Percentiles rank a stretch among this genome's conserved stretches.
Evolutionary conservation across 1,140 invertebrate genomes (phyloP).

Genomic region (Cydia fagiglandana): DNA sequence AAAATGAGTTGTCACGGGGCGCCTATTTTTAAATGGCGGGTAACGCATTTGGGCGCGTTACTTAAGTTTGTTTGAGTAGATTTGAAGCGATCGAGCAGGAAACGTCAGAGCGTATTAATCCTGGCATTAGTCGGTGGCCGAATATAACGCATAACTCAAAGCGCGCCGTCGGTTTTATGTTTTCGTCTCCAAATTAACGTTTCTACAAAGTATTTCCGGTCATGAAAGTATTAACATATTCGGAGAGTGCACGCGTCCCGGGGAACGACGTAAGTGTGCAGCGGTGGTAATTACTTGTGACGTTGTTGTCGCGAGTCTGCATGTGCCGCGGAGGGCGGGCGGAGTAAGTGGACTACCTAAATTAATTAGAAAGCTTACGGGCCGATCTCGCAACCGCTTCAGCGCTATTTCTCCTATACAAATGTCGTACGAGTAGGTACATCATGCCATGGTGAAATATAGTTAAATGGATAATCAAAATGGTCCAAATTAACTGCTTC

Average conservation of each 20-base stretch:
- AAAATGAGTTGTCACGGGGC: slow-evolving; percentile 18
- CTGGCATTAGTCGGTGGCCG: slow-evolving; percentile 46
- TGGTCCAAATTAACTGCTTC: too few species aligned
- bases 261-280: neutral
- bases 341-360: slow-evolving; percentile 63
- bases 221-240: slow-evolving; percentile 47
- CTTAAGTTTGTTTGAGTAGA: slow-evolving; percentile 33
- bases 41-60: slow-evolving; percentile 7
- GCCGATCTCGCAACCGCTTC: slow-evolving; percentile 45
- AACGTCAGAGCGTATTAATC: slow-evolving; percentile 53
- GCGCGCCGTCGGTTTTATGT: slow-evolving; percentile 42
- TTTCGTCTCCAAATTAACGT: slow-evolving; percentile 55
- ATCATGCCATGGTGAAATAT: neutral
- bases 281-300: neutral
- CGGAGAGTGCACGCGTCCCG: slow-evolving; percentile 26
- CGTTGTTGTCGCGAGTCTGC: slow-evolving; percentile 35
- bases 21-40: slow-evolving; percentile 22
- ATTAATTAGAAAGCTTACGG: slow-evolving; percentile 63
- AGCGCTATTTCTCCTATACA: slow-evolving; percentile 50
- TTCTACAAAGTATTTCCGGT: slow-evolving; percentile 59
- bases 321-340: slow-evolving; percentile 47
- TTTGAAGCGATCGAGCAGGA: slow-evolving; percentile 42
- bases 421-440: neutral
- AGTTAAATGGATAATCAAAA: neutral
- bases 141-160: slow-evolving; percentile 46